Evolutionary conservation across 2,113 vertebrate genomes (phyloP).

Genomic region (Collichthys lucidus): DNA sequence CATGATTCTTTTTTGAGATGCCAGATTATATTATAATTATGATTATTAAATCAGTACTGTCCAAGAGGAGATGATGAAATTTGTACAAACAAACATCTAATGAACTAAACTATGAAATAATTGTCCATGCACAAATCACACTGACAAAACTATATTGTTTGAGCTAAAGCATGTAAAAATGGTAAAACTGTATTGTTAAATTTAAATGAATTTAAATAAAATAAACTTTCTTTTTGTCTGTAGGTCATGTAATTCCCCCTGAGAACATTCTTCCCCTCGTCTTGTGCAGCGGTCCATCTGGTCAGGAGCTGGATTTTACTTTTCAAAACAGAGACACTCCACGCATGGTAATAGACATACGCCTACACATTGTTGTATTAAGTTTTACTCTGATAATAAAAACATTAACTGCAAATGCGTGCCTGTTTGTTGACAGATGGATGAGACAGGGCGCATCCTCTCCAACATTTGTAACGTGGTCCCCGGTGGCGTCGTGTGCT

Average conservation of each 20-base stretch:
- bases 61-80: neutral
- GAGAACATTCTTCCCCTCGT: constrained; percentile 93
- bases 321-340: constrained; percentile 91
- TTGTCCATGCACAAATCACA: neutral
- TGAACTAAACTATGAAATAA: neutral
- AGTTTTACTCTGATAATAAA: neutral
- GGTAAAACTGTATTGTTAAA: neutral
- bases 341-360: constrained; percentile 81
- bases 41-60: neutral
- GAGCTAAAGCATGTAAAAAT: too few species aligned
- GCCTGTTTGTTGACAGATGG: constrained; percentile 85
- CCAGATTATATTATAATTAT: neutral
- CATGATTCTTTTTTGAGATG: neutral
- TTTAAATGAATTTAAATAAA: neutral
- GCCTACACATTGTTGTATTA: neutral
- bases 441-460: constrained; percentile 91
- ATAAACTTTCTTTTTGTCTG: neutral
- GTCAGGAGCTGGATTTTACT: constrained; percentile 94
- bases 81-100: neutral
- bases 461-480: constrained; percentile 93
- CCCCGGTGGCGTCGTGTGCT: constrained; percentile 93
- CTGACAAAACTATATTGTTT: neutral
- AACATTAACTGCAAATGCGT: neutral
- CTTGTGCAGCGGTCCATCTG: constrained; percentile 91
- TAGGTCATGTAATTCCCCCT: constrained; percentile 96